Base-by-base conservation (phyloP, 2,113 vertebrate species). In the Montifringilla adamsi region DNA sequence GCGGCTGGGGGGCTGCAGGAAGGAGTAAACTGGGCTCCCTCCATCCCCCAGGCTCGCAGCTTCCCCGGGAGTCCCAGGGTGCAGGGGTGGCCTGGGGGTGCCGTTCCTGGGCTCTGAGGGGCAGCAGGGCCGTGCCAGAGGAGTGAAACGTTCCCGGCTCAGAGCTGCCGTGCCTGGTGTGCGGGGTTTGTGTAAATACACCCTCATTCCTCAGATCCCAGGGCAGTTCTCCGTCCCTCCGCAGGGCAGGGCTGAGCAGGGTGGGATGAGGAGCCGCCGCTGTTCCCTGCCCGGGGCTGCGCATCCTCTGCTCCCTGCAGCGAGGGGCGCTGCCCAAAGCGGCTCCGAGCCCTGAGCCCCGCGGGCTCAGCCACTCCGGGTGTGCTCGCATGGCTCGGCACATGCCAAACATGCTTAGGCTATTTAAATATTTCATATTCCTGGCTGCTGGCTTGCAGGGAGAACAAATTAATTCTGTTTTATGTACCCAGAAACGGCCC, bases 401-500 rank as follows among this genome's bases (percentile, higher is more conserved):
- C 84, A 87, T 37, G 74, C 21, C 90, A 72, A 59, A 55, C 84
- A 60, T 5, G 44, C 52, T 82, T 49, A 33, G 95, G 87, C 79
- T 84, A 28, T 79, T 93, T 95, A 76, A 96, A 93, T 95, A 86
- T 91, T 95, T 95, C 75, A 76, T 95, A 84, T 87, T 72, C 72
- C 91, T 79, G 70, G 46, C 85, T 93, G 75, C 92, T 93, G 93
- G 78, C 66, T 94, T 70, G 69, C 82, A 95, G 78, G 90, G 60
- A 93, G 59, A 90, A 74, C 84, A 91, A 91, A 93, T 95, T 87
- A 79, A 86, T 94, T 95, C 95, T 56, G 70, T 91, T 96, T 93
- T 88, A 88, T 90, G 79, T 88, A 69, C 72, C 93, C 93, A 91
- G 79, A 69, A 89, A 73, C 41, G 81, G 87, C 93, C 84, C 93